These are phyloP conservation scores for Dendronephthya gigantea DNA, from an alignment of 64 coral and sea anemone genomes.

Conservation along the genomic window DNA sequence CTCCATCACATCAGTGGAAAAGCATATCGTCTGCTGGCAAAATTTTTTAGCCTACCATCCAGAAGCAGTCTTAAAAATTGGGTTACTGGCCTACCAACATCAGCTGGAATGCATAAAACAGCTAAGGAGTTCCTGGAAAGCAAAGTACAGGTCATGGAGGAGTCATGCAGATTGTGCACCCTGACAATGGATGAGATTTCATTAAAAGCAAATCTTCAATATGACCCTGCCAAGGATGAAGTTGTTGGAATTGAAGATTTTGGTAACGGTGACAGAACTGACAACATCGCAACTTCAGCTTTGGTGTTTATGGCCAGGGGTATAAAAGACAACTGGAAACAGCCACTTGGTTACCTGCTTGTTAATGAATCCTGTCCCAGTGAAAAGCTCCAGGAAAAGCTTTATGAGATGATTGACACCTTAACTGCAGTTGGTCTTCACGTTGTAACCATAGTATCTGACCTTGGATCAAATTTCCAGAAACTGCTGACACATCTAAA, in stretches of 20 bases:
- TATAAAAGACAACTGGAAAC: neutral
- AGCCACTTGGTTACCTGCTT: slow-evolving; percentile 12
- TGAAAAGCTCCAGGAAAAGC: neutral
- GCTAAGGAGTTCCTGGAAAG: neutral
- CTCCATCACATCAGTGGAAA: neutral
- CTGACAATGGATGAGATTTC: neutral
- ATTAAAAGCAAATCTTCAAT: slow-evolving; percentile 8
- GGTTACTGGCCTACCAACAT: neutral
- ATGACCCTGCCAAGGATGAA: neutral
- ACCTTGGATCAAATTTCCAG: neutral
- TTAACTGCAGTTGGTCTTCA: neutral
- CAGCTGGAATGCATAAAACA: neutral
- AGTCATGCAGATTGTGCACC: neutral
- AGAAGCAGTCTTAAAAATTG: neutral
- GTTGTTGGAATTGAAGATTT: neutral
- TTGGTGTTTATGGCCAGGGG: neutral
- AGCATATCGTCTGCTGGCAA: neutral
- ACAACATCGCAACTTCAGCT: neutral
- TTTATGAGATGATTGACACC: neutral
- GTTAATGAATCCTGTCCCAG: neutral
- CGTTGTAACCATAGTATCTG: neutral
- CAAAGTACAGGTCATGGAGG: neutral
- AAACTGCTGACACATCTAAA: neutral
- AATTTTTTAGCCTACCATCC: neutral
- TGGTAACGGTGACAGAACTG: neutral